These are phyloP conservation scores for Istiophorus platypterus DNA, from an alignment of 2,113 vertebrate genomes.

Conservation along the genomic window DNA sequence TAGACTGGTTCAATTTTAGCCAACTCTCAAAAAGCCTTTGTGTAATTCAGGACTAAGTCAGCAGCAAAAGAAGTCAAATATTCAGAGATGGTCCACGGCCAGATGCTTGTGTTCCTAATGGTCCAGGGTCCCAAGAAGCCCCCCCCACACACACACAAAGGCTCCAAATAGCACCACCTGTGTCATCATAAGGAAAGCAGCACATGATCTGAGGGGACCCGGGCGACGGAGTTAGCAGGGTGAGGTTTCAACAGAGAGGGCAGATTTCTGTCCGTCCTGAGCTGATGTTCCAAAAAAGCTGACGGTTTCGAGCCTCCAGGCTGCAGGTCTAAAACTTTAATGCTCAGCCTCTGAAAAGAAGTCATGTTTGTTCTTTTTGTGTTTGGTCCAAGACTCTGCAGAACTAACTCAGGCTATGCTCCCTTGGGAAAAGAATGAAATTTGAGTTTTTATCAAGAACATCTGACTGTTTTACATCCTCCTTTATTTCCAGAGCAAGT, in stretches of 20 bases:
- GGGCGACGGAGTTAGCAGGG: conserved; percentile 29
- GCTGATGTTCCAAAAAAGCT: conserved; percentile 28
- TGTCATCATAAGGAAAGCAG: neutral
- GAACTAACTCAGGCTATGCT: neutral
- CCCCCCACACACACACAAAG: neutral
- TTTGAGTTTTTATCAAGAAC: conserved; percentile 8
- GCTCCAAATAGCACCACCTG: neutral
- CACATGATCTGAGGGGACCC: conserved; percentile 23
- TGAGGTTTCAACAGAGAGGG: no score
- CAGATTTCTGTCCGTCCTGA: no score
- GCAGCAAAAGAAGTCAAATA: no score
- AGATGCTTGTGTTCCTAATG: no score
- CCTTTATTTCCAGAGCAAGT: conserved; percentile 24
- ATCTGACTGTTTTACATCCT: conserved; percentile 27
- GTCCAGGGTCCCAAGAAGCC: no score
- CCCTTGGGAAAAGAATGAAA: neutral
- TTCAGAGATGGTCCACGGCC: no score
- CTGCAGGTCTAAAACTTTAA: no score
- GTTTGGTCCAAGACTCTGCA: neutral
- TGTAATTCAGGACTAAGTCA: no score
- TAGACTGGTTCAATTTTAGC: no score
- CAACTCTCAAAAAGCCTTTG: no score
- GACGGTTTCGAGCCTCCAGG: neutral
- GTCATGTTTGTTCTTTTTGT: neutral
- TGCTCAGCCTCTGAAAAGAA: conserved; percentile 7